Conservation (phyloP, 2,113 vertebrate genomes). For the Pachyramphus minor region DNA sequence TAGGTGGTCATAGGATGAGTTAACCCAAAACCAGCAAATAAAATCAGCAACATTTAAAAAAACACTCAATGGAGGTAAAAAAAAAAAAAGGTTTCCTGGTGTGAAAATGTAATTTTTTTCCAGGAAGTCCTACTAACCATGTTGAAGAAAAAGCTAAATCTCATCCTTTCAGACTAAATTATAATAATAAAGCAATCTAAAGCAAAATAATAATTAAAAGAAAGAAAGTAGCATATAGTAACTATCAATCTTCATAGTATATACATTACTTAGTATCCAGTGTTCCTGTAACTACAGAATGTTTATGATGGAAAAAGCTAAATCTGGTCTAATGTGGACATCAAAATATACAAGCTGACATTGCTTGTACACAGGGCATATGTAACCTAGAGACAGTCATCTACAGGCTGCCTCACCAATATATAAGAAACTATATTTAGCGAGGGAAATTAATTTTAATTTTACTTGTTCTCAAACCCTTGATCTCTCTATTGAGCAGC, state of each 20-base stretch:
- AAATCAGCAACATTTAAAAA: not conserved
- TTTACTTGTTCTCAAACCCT: not conserved
- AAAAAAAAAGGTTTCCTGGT: not conserved
- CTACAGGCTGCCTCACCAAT: not conserved
- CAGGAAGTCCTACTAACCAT: not conserved
- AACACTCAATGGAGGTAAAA: not conserved
- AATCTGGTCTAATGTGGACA: not conserved
- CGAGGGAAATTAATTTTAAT: not conserved
- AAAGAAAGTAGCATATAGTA: not conserved
- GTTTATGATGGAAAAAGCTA: not conserved
- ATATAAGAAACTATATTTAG: not conserved
- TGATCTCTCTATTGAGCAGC: not conserved
- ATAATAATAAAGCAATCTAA: not conserved
- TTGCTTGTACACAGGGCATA: not conserved
- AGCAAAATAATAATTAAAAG: not conserved
- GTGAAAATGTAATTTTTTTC: not conserved
- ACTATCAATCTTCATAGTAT: not conserved
- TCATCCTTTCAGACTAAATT: not conserved
- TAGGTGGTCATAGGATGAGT: not conserved
- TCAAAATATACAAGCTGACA: not conserved
- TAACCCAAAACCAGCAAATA: rapidly evolving
- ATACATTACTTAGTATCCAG: not conserved
- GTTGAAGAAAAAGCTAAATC: not conserved
- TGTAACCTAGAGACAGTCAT: not conserved
- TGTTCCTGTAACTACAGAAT: not conserved